Base-by-base conservation (phyloP, 2,797 vertebrate genomes). In the Antrozous pallidus region DNA sequence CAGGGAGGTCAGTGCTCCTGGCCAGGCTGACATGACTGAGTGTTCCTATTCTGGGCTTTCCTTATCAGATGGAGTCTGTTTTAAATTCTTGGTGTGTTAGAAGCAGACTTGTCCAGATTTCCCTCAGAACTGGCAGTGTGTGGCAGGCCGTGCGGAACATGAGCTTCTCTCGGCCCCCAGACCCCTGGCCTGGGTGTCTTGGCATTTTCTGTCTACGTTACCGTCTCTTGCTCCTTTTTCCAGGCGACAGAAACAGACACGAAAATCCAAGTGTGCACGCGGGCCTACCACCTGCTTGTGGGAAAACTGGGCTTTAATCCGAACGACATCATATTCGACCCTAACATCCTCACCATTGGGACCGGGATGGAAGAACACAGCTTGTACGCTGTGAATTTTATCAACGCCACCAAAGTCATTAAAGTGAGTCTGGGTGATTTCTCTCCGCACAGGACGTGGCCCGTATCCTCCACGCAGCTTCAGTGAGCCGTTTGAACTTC, bases 351-450 rank as follows among this genome's bases (percentile, higher is more conserved):
- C 93, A 99, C 99, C 58, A 99, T 99, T 71, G 99, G 99, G 61
- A 99, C 99, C 5, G 99, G 99, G 92, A 99, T 99, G 99, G 99
- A 99, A 90, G 99, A 99, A 94, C 99, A 99, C 98, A 99, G 98
- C 93, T 94, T 98, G 36, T 99, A 99, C 63, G 99, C 99, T 18
- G 92, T 99, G 77, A 98, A 99, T 97, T 99, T 99, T 98, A 99
- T 99, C 92, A 98, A 96, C 61, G 99, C 99, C 80, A 98, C 98
- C 42, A 99, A 98, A 97, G 94, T 96, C 31, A 99, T 99, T 96
- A 99, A 99, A 98, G 99, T 99, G 93, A 98, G 97, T 97, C 63
- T 90, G 88, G 14, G 0, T 73, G 40, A 51, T 90, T 96, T 91
- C 65, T 88, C n/a, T 65, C 63, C 28, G 3, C 26, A 26, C 10